A percentile compares a stretch with the other conserved stretches of the same genome.
Conservation (phyloP, 2,888 invertebrate genomes). For the Cryptus armator region DNA sequence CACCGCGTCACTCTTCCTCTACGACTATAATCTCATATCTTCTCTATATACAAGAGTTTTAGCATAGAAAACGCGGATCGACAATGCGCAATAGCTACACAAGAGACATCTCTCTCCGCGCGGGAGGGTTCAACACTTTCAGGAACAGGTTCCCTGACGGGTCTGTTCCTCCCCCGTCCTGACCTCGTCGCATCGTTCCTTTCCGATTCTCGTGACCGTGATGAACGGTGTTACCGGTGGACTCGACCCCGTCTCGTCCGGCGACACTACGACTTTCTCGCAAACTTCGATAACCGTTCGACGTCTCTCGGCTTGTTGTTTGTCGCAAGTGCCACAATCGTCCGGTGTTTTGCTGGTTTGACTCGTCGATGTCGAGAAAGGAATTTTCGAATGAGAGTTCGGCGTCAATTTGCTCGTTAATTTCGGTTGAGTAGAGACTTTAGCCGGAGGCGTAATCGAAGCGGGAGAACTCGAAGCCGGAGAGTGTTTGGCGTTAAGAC, state of each 20-base stretch:
- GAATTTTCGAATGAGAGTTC: slow-evolving; percentile 68
- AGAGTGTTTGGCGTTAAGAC: slow-evolving; percentile 69
- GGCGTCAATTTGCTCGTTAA: slow-evolving; percentile 68
- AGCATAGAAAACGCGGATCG: slow-evolving; percentile 34
- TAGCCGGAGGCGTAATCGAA: slow-evolving; percentile 4
- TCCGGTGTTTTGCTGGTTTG: slow-evolving; percentile 13
- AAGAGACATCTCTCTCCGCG: neutral
- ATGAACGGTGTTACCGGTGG: slow-evolving; percentile 80
- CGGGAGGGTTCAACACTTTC: slow-evolving; percentile 61
- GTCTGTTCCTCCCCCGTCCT: slow-evolving; percentile 75
- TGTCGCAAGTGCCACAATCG: slow-evolving; percentile 34
- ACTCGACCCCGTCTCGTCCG: slow-evolving; percentile 74
- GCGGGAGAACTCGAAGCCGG: slow-evolving; percentile 68
- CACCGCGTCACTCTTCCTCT: neutral
- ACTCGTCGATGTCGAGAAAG: slow-evolving; percentile 63
- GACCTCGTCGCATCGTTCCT: slow-evolving; percentile 76
- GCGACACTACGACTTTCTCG: slow-evolving; percentile 81
- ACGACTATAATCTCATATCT: slow-evolving; percentile 7
- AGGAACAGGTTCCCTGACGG: slow-evolving; percentile 27
- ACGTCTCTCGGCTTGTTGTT: slow-evolving; percentile 73
- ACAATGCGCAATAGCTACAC: neutral
- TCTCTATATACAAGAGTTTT: slow-evolving; percentile 19
- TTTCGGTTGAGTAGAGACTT: slow-evolving; percentile 30
- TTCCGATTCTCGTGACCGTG: slow-evolving; percentile 78
- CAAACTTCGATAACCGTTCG: slow-evolving; percentile 82